Evolutionary conservation across 1,140 invertebrate species (phyloP).

Genomic region (Parasteatoda tepidariorum): DNA sequence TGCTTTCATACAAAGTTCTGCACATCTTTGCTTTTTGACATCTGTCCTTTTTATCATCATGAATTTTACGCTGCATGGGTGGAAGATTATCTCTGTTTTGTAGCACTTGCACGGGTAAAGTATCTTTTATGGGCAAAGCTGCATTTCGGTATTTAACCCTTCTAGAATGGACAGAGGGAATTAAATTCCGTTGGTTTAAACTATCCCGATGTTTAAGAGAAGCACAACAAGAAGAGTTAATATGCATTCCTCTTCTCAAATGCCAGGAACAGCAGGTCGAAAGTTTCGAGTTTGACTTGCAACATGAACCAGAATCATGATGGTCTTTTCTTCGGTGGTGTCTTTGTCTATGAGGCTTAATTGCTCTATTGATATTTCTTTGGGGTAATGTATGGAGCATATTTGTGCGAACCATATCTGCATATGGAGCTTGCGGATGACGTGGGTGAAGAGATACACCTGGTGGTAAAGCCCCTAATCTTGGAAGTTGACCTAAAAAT

Average conservation of each 20-base stretch:
- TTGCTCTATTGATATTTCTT: background rate
- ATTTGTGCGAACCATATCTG: constrained; percentile 26
- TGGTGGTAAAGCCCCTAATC: constrained; percentile 7
- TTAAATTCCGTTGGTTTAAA: background rate
- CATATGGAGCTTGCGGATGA: constrained; percentile 44
- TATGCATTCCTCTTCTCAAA: background rate
- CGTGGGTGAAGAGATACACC: constrained; percentile 44
- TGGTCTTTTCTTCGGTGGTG: constrained; percentile 26
- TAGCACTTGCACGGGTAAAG: background rate
- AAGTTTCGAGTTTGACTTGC: background rate
- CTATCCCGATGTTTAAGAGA: background rate
- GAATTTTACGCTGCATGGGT: background rate
- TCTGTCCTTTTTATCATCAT: background rate
- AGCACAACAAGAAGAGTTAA: background rate
- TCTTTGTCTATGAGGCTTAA: constrained; percentile 32
- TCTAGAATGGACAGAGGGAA: background rate
- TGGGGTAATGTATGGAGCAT: background rate
- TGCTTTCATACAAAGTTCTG: constrained; percentile 51
- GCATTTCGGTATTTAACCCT: background rate
- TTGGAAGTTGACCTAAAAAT: background rate
- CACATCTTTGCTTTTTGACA: constrained; percentile 46
- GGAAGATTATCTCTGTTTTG: background rate
- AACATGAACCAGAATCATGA: background rate
- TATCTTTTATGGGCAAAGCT: background rate
- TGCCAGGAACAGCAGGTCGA: background rate